Evolutionary conservation across 2,113 vertebrate genomes (phyloP).

Genomic region (Hiodon tergisus): DNA sequence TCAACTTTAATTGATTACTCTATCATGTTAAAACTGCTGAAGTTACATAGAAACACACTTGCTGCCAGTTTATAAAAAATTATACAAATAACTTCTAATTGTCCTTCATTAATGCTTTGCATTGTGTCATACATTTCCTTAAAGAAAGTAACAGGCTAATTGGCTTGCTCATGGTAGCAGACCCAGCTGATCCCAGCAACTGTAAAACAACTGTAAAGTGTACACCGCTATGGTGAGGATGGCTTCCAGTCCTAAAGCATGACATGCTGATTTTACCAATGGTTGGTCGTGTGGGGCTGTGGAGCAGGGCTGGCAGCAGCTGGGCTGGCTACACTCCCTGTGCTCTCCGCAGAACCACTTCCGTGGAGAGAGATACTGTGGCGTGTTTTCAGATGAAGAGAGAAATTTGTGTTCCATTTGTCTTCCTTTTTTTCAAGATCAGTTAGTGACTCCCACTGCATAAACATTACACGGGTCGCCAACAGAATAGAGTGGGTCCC

Average conservation of each 20-base stretch:
- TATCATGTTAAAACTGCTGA: too few species aligned
- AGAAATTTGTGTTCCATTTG: not conserved
- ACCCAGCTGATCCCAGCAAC: too few species aligned
- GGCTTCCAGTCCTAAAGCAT: slow-evolving; percentile 74
- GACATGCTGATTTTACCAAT: slow-evolving; percentile 47
- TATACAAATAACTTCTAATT: too few species aligned
- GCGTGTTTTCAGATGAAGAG: not conserved
- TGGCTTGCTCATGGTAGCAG: too few species aligned
- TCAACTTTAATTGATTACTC: too few species aligned
- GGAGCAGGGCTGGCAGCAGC: slow-evolving; percentile 58
- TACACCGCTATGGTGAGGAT: slow-evolving; percentile 71
- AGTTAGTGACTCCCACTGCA: not conserved
- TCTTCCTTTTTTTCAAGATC: not conserved
- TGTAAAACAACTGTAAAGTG: slow-evolving; percentile 68
- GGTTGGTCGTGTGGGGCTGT: too few species aligned
- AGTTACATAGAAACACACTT: too few species aligned
- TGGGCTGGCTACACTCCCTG: not conserved
- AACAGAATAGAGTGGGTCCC: not conserved
- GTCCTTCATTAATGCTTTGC: too few species aligned
- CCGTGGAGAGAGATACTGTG: not conserved
- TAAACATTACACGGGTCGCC: not conserved
- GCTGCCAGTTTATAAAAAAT: too few species aligned
- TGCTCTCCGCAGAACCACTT: not conserved
- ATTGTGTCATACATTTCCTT: too few species aligned
- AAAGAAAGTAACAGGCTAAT: too few species aligned